A percentile compares a stretch with the other conserved stretches of the same genome.
Evolutionary conservation across 2,113 vertebrate species (phyloP).

Genomic region (Struthio camelus): DNA sequence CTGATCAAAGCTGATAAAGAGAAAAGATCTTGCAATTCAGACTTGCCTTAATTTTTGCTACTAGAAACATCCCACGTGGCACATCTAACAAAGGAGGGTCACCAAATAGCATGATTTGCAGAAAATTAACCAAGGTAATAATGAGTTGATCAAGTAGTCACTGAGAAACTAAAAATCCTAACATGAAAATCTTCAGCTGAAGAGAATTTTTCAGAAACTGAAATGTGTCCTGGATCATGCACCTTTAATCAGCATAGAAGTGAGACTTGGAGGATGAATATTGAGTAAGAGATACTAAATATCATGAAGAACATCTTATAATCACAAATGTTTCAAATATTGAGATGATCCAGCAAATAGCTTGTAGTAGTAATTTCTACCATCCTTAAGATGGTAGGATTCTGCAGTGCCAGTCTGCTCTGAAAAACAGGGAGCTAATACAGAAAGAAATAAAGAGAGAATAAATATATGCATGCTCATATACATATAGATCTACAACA

Average conservation of each 20-base stretch:
- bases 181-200: not conserved
- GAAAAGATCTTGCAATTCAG: not conserved
- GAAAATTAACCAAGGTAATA: not conserved
- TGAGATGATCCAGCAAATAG: not conserved
- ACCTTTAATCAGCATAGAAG: not conserved
- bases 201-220: not conserved
- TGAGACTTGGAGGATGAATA: not conserved
- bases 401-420: not conserved
- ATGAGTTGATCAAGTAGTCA: not conserved
- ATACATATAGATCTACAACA: not conserved
- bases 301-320: not conserved
- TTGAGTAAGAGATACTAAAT: not conserved
- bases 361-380: not conserved
- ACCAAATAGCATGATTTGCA: not conserved
- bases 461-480: not conserved
- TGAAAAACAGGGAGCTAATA: not conserved
- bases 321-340: not conserved
- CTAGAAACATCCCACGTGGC: not conserved
- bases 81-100: not conserved
- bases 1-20: constrained; percentile 1
- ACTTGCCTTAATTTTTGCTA: not conserved
- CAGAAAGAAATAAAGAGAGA: not conserved
- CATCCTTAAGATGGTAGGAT: not conserved
- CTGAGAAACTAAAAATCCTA: not conserved
- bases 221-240: not conserved